A percentile compares a stretch with the other conserved stretches of the same genome.
Evolutionary conservation across 2,113 vertebrate genomes (phyloP).

Genomic region (Hiodon alosoides): DNA sequence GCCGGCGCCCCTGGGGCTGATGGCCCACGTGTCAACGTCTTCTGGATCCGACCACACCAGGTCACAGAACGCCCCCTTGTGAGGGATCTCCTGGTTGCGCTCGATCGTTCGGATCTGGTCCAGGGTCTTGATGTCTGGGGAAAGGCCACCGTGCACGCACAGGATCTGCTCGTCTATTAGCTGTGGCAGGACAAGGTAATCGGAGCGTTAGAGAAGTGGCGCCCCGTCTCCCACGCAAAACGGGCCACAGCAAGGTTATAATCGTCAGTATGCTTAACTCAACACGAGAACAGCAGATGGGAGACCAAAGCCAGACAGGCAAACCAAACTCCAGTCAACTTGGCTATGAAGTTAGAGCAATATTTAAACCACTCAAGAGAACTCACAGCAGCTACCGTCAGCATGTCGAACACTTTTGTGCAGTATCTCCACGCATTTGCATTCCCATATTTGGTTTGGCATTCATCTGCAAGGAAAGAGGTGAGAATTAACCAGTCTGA

Average conservation of each 20-base stretch:
- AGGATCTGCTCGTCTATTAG: constrained; percentile 94
- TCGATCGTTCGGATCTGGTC: constrained; percentile 97
- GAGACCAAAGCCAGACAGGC: background rate
- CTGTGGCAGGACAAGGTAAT: constrained; percentile 46
- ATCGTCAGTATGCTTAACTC: too few relatives aligned
- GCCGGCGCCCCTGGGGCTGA: constrained; percentile 88
- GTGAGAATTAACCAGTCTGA: background rate
- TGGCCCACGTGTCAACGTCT: constrained; percentile 95
- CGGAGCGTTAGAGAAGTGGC: background rate
- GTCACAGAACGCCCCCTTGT: constrained; percentile 97
- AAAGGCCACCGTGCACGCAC: constrained; percentile 92
- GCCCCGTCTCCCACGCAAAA: background rate
- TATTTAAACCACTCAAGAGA: constrained; percentile 5
- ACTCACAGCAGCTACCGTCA: constrained; percentile 95
- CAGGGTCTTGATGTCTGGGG: constrained; percentile 94
- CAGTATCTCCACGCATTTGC: constrained; percentile 97
- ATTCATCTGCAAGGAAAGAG: constrained; percentile 75
- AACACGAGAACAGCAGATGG: too few relatives aligned
- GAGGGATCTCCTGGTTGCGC: constrained; percentile 94
- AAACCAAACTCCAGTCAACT: too few relatives aligned
- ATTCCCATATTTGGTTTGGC: constrained; percentile 96
- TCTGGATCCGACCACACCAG: constrained; percentile 95
- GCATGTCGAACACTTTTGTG: constrained; percentile 98
- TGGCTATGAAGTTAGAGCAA: too few relatives aligned
- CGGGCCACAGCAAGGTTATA: background rate